Evolutionary conservation across 2,113 vertebrate species (phyloP), one percentile per base, ranked within the genome.

Genomic region (Chaetodon trifascialis): DNA sequence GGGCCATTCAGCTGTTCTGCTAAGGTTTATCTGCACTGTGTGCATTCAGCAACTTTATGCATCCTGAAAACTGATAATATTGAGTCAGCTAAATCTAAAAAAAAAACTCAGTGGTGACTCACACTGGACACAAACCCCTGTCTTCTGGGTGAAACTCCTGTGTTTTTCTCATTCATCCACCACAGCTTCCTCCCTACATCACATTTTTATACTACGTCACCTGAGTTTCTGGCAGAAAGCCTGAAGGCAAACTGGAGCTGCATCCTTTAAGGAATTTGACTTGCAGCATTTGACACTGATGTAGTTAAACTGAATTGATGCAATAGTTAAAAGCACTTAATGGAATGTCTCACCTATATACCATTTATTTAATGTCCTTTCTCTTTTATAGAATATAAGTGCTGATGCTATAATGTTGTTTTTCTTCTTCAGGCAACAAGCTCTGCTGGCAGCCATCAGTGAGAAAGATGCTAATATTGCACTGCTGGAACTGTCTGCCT

Each of bases 401-500:
- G 36, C 68, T 86, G 46, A 76, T 71, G 47, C 9, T 11, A 3
- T 54, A 9, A 58, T 75, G 19, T 70, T 76, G 30, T 87, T 81
- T 85, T 76, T 71, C 11, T 52, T 74, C 72, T 63, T 79, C 94
- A 99, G 98, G 94, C 98, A 99, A 95, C 97, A 99, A 94, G 97
- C 98, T 47, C 93, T 99, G 42, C 96, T 99, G 88, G 98, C 98
- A n/a, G 97, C 97, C 77, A 99, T 99, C 95, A 99, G 98, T 92
- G 98, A 99, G 93, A 99, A 99, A 93, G 98, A 99, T 86, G 98
- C 98, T 76, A 99, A 99, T 89, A 99, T 99, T 79, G 98, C 98
- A 84, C 96, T 99, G 93, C 96, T 99, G 90, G 98, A 99, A 86
- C 94, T 99, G 80, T 99, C 98, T 66, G 97, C 97, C 82, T 99